Evolutionary conservation across 1,140 invertebrate genomes (phyloP).

Genomic region (Pogonognathellus flavescens): DNA sequence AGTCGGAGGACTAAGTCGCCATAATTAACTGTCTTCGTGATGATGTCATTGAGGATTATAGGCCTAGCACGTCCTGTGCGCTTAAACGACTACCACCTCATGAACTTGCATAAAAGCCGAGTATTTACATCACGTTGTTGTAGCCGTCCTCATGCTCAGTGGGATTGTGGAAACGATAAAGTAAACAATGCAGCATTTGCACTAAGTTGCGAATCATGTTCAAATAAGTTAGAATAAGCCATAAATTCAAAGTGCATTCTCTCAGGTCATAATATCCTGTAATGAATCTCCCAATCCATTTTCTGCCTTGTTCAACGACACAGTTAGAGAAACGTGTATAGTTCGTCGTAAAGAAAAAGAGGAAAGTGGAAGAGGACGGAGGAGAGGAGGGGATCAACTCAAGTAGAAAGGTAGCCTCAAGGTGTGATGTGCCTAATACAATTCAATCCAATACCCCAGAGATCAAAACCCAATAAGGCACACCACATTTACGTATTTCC

Average conservation of each 20-base stretch:
- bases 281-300: no score
- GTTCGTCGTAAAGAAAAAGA: background rate
- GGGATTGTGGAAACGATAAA: background rate
- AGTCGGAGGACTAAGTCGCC: conserved; percentile 20
- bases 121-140: no score
- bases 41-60: conserved; percentile 45
- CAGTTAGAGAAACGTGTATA: background rate
- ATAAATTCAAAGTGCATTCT: background rate
- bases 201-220: conserved; percentile 13
- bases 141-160: no score
- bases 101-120: background rate
- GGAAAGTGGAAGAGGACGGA: background rate
- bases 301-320: no score
- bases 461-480: conserved; percentile 39
- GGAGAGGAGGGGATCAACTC: background rate
- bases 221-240: background rate
- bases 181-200: background rate
- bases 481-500: conserved; percentile 37
- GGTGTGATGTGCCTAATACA: conserved; percentile 24
- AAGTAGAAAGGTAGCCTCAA: conserved; percentile 22
- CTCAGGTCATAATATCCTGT: no score
- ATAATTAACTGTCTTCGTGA: conserved; percentile 39
- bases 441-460: conserved; percentile 28
- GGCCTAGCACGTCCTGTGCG: background rate
- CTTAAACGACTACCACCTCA: background rate